These are phyloP conservation scores for Druon quercuslanigerum DNA, from an alignment of 1,140 invertebrate genomes.

Conservation along the genomic window DNA sequence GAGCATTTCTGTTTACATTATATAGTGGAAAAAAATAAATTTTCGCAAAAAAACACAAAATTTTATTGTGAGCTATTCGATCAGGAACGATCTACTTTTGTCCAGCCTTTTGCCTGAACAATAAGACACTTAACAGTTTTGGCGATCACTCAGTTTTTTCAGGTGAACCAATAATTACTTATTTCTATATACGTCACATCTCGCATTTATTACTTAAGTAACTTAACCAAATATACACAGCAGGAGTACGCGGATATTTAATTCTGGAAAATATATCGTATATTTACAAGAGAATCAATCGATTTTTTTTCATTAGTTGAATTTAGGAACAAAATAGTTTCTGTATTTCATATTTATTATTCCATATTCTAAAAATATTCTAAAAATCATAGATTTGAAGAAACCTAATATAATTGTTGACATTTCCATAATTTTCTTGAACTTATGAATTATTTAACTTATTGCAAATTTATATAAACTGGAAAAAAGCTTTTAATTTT, in stretches of 20 bases:
- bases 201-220: constrained; percentile 34
- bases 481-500: neutral
- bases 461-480: neutral
- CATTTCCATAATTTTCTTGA: neutral
- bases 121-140: constrained; percentile 75
- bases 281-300: constrained; percentile 24
- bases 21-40: too few species aligned
- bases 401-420: neutral
- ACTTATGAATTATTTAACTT: neutral
- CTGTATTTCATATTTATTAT: too few species aligned
- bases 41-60: too few species aligned
- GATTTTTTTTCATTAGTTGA: neutral
- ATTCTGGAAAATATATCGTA: constrained; percentile 21
- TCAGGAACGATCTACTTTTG: constrained; percentile 56
- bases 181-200: constrained; percentile 36
- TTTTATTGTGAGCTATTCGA: neutral
- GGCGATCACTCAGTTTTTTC: constrained; percentile 55
- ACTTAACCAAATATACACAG: constrained; percentile 13
- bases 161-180: constrained; percentile 45
- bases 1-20: too few species aligned
- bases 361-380: too few species aligned
- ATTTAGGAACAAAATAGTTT: neutral
- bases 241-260: neutral
- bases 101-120: constrained; percentile 70
- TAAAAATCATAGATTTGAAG: neutral